A percentile compares a stretch with the other conserved stretches of the same genome.
These are phyloP conservation scores for Villa cingulata DNA, from an alignment of 2,888 invertebrate genomes.

Conservation along the genomic window DNA sequence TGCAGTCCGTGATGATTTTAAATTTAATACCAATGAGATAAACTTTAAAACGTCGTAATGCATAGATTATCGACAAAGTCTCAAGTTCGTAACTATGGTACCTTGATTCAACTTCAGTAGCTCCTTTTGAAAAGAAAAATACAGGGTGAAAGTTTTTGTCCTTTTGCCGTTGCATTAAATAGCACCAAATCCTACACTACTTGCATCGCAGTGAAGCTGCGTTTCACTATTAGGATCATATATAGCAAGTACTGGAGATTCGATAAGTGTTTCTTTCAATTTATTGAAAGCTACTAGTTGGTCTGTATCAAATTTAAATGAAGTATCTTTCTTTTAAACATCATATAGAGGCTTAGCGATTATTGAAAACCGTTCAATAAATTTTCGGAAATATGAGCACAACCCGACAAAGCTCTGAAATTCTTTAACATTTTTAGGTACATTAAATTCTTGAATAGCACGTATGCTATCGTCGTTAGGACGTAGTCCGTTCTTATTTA, in stretches of 20 bases:
- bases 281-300: neutral
- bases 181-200: slow-evolving; percentile 18
- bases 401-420: neutral
- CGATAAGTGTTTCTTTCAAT: slow-evolving; percentile 6
- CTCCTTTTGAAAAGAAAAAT: slow-evolving; percentile 19
- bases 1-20: slow-evolving; percentile 19
- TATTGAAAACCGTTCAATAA: neutral
- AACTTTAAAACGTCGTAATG: slow-evolving; percentile 17
- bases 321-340: neutral
- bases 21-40: slow-evolving; percentile 18
- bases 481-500: too few species aligned
- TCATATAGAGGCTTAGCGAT: neutral
- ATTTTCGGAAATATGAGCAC: neutral
- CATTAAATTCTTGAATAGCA: too few species aligned
- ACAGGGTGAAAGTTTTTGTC: slow-evolving; percentile 18
- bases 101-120: slow-evolving; percentile 15
- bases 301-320: neutral
- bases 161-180: slow-evolving; percentile 16
- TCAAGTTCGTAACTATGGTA: slow-evolving; percentile 22
- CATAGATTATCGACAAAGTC: slow-evolving; percentile 19
- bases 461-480: too few species aligned
- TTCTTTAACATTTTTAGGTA: neutral
- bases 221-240: slow-evolving; percentile 18
- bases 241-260: slow-evolving; percentile 18
- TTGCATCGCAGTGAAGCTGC: slow-evolving; percentile 21